Evolutionary conservation across 2,888 invertebrate species (phyloP).

Genomic region (Brachynemurus nebulosus): DNA sequence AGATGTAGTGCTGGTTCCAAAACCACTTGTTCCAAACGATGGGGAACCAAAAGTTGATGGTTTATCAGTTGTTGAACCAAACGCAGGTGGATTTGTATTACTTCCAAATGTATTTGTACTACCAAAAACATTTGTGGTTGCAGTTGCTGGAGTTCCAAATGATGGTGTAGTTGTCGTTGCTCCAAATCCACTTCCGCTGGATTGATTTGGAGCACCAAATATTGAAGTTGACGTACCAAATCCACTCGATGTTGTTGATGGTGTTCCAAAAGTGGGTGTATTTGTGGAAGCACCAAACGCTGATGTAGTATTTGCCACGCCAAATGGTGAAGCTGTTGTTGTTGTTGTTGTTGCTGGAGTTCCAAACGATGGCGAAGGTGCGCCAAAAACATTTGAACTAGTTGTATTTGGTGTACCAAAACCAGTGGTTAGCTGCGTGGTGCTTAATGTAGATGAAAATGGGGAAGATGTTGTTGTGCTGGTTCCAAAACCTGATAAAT

Average conservation of each 20-base stretch:
- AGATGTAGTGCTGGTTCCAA: constrained; percentile 2
- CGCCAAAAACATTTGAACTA: not conserved
- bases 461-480: not conserved
- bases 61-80: not conserved
- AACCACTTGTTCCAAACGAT: not conserved
- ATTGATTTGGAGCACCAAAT: not conserved
- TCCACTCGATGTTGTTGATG: constrained; percentile 4
- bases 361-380: not conserved
- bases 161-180: not conserved
- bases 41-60: too few species aligned
- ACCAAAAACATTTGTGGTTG: constrained; percentile 13
- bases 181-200: not conserved
- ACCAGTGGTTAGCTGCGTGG: not conserved
- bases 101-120: not conserved
- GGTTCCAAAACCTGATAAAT: not conserved
- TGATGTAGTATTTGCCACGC: not conserved
- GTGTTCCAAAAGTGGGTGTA: constrained; percentile 7
- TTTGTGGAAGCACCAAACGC: constrained; percentile 7
- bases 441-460: not conserved
- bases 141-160: not conserved
- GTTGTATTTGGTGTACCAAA: constrained; percentile 2
- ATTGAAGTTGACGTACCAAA: constrained; percentile 12
- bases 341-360: not conserved
- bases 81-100: not conserved
- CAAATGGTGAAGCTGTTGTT: constrained; percentile 6